Evolutionary conservation across 1,140 invertebrate species (phyloP).

Genomic region (Scaptomyza montana): DNA sequence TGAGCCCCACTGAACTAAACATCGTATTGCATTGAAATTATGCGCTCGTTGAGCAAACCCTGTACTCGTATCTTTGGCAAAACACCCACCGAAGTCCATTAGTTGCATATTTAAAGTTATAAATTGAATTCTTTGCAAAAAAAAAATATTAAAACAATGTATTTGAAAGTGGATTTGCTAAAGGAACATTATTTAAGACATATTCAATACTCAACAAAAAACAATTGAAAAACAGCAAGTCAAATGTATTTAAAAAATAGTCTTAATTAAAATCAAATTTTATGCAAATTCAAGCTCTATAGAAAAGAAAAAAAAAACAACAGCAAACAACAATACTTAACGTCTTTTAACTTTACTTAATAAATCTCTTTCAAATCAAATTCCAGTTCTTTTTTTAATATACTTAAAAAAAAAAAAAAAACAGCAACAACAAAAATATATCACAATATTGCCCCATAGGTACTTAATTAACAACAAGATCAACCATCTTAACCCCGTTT

Average conservation of each 20-base stretch:
- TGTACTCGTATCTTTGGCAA: slow-evolving; percentile 65
- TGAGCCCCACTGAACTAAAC: slow-evolving; percentile 21
- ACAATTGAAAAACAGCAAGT: slow-evolving; percentile 17
- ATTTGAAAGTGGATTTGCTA: slow-evolving; percentile 57
- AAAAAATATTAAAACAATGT: no score
- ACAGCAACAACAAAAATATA: slow-evolving; percentile 10
- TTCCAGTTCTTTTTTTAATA: slow-evolving; percentile 79
- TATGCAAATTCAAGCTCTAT: slow-evolving; percentile 51
- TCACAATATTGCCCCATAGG: slow-evolving; percentile 49
- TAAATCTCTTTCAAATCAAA: slow-evolving; percentile 81
- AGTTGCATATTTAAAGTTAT: slow-evolving; percentile 37
- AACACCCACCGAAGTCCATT: slow-evolving; percentile 65
- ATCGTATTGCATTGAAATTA: slow-evolving; percentile 30
- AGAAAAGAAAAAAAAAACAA: slow-evolving; percentile 24
- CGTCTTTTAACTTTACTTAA: slow-evolving; percentile 78
- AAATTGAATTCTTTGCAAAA: neutral
- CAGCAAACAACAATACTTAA: slow-evolving; percentile 64
- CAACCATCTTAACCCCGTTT: slow-evolving; percentile 38
- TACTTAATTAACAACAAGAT: slow-evolving; percentile 59
- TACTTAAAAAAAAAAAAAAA: neutral
- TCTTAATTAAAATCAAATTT: slow-evolving; percentile 50
- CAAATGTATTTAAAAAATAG: slow-evolving; percentile 54
- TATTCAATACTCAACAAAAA: slow-evolving; percentile 32
- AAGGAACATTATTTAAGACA: slow-evolving; percentile 29
- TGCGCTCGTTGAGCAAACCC: slow-evolving; percentile 18